These are phyloP conservation scores for Loxodonta africana DNA, from an alignment of 2,113 vertebrate genomes.

Conservation along the genomic window DNA sequence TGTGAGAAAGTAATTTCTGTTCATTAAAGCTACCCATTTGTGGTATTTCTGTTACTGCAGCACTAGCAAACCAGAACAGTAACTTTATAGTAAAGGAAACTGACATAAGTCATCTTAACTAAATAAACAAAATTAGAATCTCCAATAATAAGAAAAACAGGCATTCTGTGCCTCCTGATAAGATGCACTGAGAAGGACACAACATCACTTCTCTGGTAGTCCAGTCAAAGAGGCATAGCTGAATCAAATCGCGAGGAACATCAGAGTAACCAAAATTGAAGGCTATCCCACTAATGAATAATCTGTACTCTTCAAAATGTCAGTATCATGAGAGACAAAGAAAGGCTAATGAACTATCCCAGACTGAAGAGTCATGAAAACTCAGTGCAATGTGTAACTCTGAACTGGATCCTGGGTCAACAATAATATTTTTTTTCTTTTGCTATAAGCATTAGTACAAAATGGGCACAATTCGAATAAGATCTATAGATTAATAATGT, in stretches of 20 bases:
- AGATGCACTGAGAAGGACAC: background rate
- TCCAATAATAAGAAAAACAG: background rate
- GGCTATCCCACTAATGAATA: background rate
- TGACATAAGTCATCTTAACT: background rate
- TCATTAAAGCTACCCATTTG: background rate
- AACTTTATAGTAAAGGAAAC: background rate
- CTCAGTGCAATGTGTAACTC: background rate
- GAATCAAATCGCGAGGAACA: background rate
- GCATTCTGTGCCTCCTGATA: background rate
- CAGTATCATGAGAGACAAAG: background rate
- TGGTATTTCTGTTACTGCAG: background rate
- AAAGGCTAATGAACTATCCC: background rate
- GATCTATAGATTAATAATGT: background rate
- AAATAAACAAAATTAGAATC: background rate
- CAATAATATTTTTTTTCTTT: background rate
- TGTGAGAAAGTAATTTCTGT: background rate
- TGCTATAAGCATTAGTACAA: background rate
- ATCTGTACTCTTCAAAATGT: background rate
- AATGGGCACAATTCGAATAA: background rate
- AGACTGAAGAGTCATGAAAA: background rate
- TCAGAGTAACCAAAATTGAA: background rate
- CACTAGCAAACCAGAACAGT: background rate
- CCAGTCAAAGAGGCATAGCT: background rate
- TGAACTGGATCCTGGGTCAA: background rate
- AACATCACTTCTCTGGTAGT: background rate